A percentile compares a stretch with the other conserved stretches of the same genome.
These are phyloP conservation scores for Glyptemys insculpta DNA, from an alignment of 2,797 vertebrate species.

Conservation along the genomic window DNA sequence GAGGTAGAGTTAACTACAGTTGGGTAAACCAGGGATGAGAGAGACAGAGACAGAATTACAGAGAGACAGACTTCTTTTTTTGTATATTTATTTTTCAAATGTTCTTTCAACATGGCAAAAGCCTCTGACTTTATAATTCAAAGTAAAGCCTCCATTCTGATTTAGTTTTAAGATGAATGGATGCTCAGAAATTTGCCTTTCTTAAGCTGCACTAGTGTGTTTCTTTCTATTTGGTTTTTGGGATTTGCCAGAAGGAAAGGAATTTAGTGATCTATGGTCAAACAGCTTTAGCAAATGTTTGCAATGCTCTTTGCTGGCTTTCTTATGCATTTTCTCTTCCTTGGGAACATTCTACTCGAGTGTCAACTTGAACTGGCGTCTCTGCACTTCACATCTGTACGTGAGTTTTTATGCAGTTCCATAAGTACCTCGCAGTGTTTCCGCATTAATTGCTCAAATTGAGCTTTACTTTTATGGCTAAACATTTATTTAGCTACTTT, in stretches of 20 bases:
- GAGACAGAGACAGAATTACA: too few species aligned
- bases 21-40: neutral
- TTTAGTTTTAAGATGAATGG: neutral
- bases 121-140: neutral
- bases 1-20: rapidly evolving
- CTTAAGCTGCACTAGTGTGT: neutral
- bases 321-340: neutral
- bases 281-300: constrained; percentile 18
- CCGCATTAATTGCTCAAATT: neutral
- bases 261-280: constrained; percentile 12
- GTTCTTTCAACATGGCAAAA: neutral
- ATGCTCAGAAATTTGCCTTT: constrained; percentile 2
- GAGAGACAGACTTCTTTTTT: too few species aligned
- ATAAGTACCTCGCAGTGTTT: rapidly evolving
- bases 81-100: too few species aligned
- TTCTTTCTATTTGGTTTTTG: constrained; percentile 15
- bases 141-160: neutral
- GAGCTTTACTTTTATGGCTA: rapidly evolving
- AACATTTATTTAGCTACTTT: neutral
- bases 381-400: neutral
- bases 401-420: neutral
- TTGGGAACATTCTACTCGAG: neutral
- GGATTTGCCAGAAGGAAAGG: neutral
- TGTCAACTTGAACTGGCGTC: neutral
- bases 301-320: neutral